Evolutionary conservation across 2,888 invertebrate genomes (phyloP), one percentile per base, ranked within the genome.

Genomic region (Pseudanteris insignis): DNA sequence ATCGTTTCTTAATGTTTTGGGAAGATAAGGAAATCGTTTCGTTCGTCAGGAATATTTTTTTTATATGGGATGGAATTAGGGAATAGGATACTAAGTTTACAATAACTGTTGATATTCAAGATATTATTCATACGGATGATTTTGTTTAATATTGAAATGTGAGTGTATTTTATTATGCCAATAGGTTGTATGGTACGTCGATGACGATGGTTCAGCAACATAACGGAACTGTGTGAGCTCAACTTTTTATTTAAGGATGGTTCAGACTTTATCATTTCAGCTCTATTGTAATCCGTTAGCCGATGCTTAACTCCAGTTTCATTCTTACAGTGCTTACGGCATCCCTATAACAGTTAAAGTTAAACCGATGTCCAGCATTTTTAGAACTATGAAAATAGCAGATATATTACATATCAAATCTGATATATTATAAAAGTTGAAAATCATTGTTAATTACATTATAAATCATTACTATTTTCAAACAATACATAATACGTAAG

Each of bases 71-170:
- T 60, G 61, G 62, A 66, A 67, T 64, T 63, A 50, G 54, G 66
- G 67, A 44, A 57, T 66, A 66, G 65, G 66, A 67, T 67, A 68
- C 73, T 72, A 73, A 74, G 74, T 75, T 75, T 76, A 76, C 74
- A 75, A 70, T 76, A 77, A 76, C 74, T 77, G 77, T 76, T 70
- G 73, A 77, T 76, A 78, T 77, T 53, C 75, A 78, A 71, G 71
- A 70, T 78, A 77, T 67, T 74, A 78, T 75, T 26, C 76, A 67
- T 77, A 79, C 78, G 78, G 75, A 75, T 75, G 73, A 74, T 76
- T 66, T 64, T 46, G 8, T 65, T 67, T 71, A 58, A 68, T 72
- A 76, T 75, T 74, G 74, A 75, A 76, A 77, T 67, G 70, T 75
- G 75, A 76, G 77, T 70, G 71, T 65, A 59, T 68, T 71, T 50